Evolutionary conservation across 2,888 invertebrate species (phyloP).

Genomic region (Dicranocentrus wangi): DNA sequence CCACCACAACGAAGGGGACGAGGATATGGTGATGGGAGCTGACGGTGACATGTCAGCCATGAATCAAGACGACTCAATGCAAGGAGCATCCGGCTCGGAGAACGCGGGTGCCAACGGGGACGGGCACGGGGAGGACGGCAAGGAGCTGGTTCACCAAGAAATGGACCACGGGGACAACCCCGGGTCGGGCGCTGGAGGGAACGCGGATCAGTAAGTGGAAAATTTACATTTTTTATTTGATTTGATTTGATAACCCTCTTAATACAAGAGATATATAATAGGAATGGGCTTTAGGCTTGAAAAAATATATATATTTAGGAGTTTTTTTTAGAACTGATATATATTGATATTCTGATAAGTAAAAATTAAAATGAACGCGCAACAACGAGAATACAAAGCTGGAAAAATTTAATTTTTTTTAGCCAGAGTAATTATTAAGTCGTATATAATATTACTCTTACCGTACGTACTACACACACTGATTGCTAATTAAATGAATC

Average conservation of each 20-base stretch:
- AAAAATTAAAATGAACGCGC: too few species aligned
- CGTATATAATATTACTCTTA: too few species aligned
- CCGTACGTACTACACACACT: too few species aligned
- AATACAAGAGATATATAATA: too few species aligned
- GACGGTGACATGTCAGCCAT: conserved; percentile 64
- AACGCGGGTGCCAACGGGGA: conserved; percentile 61
- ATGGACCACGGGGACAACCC: conserved; percentile 81
- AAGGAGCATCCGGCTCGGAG: conserved; percentile 57
- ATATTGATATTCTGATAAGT: too few species aligned
- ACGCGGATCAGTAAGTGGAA: conserved; percentile 79
- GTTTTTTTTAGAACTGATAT: conserved; percentile 1
- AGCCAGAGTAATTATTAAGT: too few species aligned
- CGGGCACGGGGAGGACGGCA: conserved; percentile 54
- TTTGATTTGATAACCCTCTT: too few species aligned
- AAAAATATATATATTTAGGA: conserved; percentile 37
- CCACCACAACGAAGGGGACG: conserved; percentile 68
- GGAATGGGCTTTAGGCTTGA: conserved; percentile 26
- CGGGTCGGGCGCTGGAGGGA: conserved; percentile 81
- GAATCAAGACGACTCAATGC: conserved; percentile 72
- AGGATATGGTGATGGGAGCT: conserved; percentile 68
- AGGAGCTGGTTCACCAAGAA: conserved; percentile 80
- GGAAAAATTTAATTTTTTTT: too few species aligned
- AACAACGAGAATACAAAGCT: too few species aligned
- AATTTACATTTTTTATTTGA: conserved; percentile 11
- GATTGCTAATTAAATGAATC: too few species aligned